Conservation (phyloP, 1,140 invertebrate species). For the Platyscapa corneri region DNA sequence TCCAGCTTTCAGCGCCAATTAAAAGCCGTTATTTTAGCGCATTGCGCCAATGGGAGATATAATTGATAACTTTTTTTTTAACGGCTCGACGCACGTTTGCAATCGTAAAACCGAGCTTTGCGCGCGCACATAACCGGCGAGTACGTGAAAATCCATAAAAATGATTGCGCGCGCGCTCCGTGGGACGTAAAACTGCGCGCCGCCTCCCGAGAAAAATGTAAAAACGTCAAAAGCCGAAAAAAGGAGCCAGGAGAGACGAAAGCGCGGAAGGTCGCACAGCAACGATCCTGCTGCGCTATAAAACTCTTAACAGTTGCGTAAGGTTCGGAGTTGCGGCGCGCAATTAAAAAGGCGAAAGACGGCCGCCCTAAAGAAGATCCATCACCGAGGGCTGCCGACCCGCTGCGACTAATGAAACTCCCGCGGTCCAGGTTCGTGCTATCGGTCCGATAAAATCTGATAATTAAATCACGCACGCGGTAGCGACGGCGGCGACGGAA, state of each 20-base stretch:
- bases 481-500: too few species aligned
- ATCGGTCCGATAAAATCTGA: conserved; percentile 63
- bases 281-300: not conserved
- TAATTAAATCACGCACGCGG: conserved; percentile 64
- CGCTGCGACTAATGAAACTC: conserved; percentile 59
- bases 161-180: not conserved
- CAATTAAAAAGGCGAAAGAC: not conserved
- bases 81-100: not conserved
- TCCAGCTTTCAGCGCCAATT: not conserved
- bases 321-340: not conserved
- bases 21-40: not conserved
- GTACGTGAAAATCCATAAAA: not conserved
- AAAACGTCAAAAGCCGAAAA: not conserved
- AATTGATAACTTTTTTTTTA: conserved; percentile 12
- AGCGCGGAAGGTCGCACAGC: too few species aligned
- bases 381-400: not conserved
- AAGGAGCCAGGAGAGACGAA: not conserved
- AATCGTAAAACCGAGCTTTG: not conserved
- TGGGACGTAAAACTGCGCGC: not conserved
- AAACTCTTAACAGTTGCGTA: not conserved
- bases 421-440: conserved; percentile 49
- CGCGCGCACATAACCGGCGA: not conserved
- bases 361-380: not conserved
- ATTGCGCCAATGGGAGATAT: not conserved
- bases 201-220: not conserved